These are phyloP conservation scores for Raja brachyura DNA, from an alignment of 2,113 vertebrate species.

Conservation along the genomic window DNA sequence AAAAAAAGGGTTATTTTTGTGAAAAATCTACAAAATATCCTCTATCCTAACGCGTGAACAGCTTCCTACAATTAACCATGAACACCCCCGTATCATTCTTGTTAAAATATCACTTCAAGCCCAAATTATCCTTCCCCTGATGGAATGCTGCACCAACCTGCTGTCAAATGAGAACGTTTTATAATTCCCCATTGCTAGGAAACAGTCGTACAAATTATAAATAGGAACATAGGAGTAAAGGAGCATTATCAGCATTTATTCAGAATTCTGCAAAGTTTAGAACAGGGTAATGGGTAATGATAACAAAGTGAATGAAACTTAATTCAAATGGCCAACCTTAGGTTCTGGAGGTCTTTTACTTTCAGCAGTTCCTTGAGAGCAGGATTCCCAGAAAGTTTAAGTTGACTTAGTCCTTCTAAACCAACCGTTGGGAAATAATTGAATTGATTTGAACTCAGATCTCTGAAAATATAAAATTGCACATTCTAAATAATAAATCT, in stretches of 20 bases:
- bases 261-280: background rate
- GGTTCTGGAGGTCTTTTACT: constrained; percentile 76
- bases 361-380: constrained; percentile 73
- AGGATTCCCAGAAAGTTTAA: constrained; percentile 84
- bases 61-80: too few species aligned
- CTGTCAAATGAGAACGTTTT: too few species aligned
- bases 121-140: background rate
- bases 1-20: background rate
- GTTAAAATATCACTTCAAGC: too few species aligned
- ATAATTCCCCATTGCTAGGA: background rate
- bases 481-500: background rate
- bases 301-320: background rate
- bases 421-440: constrained; percentile 70
- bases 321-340: constrained; percentile 60
- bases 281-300: background rate
- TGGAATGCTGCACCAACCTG: background rate
- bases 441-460: constrained; percentile 82
- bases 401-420: constrained; percentile 72
- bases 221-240: background rate
- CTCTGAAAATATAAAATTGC: constrained; percentile 55
- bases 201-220: background rate
- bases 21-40: too few species aligned
- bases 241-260: background rate
- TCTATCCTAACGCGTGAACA: too few species aligned
- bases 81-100: too few species aligned